Evolutionary conservation across 2,113 vertebrate species (phyloP), one percentile per base, ranked within the genome.

Genomic region (Pachypanchax playfairii): DNA sequence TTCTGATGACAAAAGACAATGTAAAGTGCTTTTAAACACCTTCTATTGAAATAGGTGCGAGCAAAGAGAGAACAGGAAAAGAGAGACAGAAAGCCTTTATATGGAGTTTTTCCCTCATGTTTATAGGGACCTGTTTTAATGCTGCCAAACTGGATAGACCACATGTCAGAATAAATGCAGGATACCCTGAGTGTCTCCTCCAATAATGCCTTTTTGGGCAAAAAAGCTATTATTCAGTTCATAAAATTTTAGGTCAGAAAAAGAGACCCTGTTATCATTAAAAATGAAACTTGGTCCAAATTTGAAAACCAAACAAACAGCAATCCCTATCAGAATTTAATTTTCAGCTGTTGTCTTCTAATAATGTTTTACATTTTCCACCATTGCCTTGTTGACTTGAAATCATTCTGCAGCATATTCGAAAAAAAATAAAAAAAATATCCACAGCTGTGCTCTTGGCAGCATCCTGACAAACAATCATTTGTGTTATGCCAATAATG

Each of bases 201-300:
- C 51, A 29, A 48, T 41, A 50, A 49, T 80, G 66, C 60, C 64
- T 78, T 80, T 85, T 86, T 65, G 61, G 64, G 61, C 58, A 51
- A 72, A 75, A 77, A 70, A 64, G 73, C 50, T 64, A 56, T 80
- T 81, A 79, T 81, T 83, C 70, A 89, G 71, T 85, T 77, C 75
- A n/a, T n/a, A n/a, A n/a, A n/a, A n/a, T n/a, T n/a, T n/a, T n/a
- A n/a, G n/a, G n/a, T n/a, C n/a, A 58, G 58, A 82, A 36, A 48
- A 7, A 49, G 25, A 60, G 28, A 69, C 68, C 47, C 53, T 54
- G 76, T 63, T 54, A 54, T 66, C 61, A 61, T 77, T 58, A 48
- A 69, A 60, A 62, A 70, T 25, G 17, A 65, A 70, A 71, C 57
- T 70, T 24, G 61, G 69, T 56, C 46, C 47, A 72, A 46, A 53